Conservation (phyloP, 2,797 vertebrate genomes). For the Melanotaenia parkinsoni region DNA sequence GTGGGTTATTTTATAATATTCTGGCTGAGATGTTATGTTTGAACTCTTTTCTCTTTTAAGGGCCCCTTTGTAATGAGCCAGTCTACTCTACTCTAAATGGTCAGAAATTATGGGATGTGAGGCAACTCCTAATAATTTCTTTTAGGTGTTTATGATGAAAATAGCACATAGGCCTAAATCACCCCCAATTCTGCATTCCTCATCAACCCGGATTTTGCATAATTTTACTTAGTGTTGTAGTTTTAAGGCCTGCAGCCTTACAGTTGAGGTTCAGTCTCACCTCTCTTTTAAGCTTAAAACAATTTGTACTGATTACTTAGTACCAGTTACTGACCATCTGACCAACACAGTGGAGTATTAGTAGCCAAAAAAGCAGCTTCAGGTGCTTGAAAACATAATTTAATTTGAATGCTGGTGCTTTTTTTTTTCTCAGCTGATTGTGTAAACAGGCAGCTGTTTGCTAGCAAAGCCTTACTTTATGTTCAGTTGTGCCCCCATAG, state of each 20-base stretch:
- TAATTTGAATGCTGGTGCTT: neutral
- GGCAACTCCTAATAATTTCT: neutral
- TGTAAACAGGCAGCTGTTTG: neutral
- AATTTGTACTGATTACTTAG: neutral
- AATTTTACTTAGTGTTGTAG: neutral
- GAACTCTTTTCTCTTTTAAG: neutral
- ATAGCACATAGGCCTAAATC: neutral
- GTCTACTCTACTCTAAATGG: neutral
- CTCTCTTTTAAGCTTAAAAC: neutral
- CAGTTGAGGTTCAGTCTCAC: neutral
- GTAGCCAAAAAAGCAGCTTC: neutral
- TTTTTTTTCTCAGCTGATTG: neutral
- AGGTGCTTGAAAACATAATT: neutral
- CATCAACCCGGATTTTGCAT: neutral
- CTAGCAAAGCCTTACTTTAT: neutral
- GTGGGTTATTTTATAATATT: neutral
- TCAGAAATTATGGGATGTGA: neutral
- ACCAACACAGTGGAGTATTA: neutral
- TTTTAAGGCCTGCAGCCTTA: neutral
- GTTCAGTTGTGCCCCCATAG: neutral
- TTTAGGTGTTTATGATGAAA: neutral
- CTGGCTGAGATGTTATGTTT: neutral
- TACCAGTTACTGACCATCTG: neutral
- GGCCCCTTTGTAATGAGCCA: neutral
- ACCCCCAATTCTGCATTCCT: neutral